Evolutionary conservation across 2,113 vertebrate genomes (phyloP).

Genomic region (Marmota monax): DNA sequence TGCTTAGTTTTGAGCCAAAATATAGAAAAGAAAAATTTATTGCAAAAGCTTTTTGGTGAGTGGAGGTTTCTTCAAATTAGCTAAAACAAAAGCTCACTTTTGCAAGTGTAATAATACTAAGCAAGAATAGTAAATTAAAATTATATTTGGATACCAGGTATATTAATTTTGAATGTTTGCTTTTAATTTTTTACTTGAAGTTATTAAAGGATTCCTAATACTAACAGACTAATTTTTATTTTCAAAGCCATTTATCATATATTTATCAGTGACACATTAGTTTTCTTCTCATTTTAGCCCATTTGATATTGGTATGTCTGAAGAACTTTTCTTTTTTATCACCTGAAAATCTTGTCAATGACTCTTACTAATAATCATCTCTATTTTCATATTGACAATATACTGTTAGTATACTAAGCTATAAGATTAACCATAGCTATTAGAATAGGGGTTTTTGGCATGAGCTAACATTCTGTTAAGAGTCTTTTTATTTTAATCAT

Average conservation of each 20-base stretch:
- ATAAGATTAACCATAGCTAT: not conserved
- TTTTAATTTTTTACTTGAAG: constrained; percentile 55
- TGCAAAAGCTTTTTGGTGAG: constrained; percentile 46
- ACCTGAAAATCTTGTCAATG: constrained; percentile 44
- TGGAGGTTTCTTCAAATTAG: not conserved
- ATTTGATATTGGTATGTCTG: constrained; percentile 31
- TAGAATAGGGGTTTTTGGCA: not conserved
- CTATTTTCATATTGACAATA: not conserved
- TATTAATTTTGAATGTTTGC: constrained; percentile 42
- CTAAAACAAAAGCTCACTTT: constrained; percentile 26
- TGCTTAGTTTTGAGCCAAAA: not conserved
- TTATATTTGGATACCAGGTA: not conserved
- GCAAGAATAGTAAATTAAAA: constrained; percentile 22
- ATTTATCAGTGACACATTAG: not conserved
- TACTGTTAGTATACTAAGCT: not conserved
- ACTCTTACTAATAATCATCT: not conserved
- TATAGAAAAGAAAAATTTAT: constrained; percentile 6
- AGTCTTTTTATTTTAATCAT: constrained; percentile 38
- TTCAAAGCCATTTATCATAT: constrained; percentile 30
- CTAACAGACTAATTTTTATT: constrained; percentile 39
- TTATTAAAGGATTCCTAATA: not conserved
- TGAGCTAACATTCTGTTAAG: not conserved
- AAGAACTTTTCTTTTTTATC: constrained; percentile 13
- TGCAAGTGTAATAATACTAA: constrained; percentile 19
- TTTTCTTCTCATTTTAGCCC: constrained; percentile 5